Conservation (phyloP, 1,140 invertebrate genomes). For the Drosophila kurseongensis region DNA sequence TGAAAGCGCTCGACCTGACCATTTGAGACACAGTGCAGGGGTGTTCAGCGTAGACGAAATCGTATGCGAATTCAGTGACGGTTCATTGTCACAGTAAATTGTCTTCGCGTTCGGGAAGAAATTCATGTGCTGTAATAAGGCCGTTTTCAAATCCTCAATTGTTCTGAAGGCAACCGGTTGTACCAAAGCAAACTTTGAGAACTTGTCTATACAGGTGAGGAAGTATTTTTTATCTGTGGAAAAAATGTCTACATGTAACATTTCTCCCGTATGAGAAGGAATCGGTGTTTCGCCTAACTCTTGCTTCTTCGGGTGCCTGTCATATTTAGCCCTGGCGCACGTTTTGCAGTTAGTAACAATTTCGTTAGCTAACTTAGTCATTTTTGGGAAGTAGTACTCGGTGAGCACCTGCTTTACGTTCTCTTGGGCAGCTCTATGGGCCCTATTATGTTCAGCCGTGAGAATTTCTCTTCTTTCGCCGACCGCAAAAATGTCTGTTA, state of each 20-base stretch:
- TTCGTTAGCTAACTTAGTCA: conserved; percentile 13
- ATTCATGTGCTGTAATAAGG: background rate
- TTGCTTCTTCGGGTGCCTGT: conserved; percentile 14
- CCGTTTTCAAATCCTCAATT: background rate
- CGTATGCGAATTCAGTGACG: background rate
- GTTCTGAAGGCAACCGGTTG: background rate
- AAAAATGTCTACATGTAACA: background rate
- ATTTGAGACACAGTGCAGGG: conserved; percentile 12
- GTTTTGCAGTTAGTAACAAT: conserved; percentile 34
- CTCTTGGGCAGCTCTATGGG: no score
- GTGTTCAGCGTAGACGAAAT: background rate
- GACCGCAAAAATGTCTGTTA: conserved; percentile 7
- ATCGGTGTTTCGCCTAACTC: conserved; percentile 16
- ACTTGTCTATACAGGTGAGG: background rate
- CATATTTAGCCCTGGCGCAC: conserved; percentile 8
- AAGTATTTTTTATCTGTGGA: background rate
- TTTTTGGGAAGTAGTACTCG: no score
- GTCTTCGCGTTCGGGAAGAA: background rate
- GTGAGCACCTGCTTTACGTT: no score
- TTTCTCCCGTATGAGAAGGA: conserved; percentile 8
- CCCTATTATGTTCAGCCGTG: no score
- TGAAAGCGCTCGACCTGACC: conserved; percentile 10
- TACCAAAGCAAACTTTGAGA: background rate
- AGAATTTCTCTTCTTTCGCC: conserved; percentile 1
- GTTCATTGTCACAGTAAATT: conserved; percentile 13